A percentile compares a stretch with the other conserved stretches of the same genome.
Conservation (phyloP, 2,888 invertebrate genomes). For the Phrixothrix hirtus region DNA sequence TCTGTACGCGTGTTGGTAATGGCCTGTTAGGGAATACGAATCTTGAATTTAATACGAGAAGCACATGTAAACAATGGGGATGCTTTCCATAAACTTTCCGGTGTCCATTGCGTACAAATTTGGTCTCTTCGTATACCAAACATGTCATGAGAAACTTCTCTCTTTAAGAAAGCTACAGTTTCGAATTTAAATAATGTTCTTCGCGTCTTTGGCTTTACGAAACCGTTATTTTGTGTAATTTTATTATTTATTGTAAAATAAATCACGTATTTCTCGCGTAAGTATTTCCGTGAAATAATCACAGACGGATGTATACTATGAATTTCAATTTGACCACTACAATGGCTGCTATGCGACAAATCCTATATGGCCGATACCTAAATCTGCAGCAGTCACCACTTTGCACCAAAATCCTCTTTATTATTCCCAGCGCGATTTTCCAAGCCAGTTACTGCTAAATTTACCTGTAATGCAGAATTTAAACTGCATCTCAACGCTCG, state of each 20-base stretch:
- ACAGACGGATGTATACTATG: conserved; percentile 19
- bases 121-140: not conserved
- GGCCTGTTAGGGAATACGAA: conserved; percentile 29
- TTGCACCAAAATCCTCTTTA: conserved; percentile 27
- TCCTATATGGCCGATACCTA: conserved; percentile 15
- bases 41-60: conserved; percentile 27
- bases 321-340: conserved; percentile 29
- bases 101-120: conserved; percentile 20
- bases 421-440: conserved; percentile 19
- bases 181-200: too few species aligned
- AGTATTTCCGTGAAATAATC: conserved; percentile 15
- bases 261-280: conserved; percentile 1
- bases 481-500: conserved; percentile 9
- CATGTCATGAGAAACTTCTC: not conserved
- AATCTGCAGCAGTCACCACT: conserved; percentile 29
- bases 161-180: too few species aligned
- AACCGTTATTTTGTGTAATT: too few species aligned
- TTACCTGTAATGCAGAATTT: conserved; percentile 20
- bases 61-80: conserved; percentile 27
- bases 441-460: conserved; percentile 8
- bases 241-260: conserved; percentile 3
- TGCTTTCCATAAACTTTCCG: conserved; percentile 14
- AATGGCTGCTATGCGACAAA: conserved; percentile 28
- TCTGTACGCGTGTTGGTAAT: conserved; percentile 28
- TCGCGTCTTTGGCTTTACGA: not conserved